phyloP scores from a whole-genome alignment of 2,888 invertebrate species.

The Parnassius smintheus region DNA sequence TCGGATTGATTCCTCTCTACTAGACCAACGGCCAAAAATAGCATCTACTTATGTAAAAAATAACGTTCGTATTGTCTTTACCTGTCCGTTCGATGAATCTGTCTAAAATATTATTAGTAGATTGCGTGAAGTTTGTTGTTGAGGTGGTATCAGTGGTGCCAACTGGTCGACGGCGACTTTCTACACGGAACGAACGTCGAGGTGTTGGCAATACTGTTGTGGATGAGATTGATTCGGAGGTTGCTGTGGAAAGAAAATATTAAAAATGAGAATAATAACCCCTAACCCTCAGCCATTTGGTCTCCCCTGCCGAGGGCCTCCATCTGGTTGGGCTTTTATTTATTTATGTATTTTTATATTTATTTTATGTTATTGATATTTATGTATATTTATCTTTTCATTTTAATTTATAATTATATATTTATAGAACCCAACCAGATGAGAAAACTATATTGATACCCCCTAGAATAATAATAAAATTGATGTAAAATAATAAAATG shows the following conservation, averaged over 20 bases:
- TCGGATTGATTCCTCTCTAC: too few species aligned
- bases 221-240: constrained; percentile 31
- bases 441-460: background rate
- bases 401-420: too few species aligned
- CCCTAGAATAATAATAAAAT: background rate
- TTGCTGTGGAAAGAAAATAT: constrained; percentile 31
- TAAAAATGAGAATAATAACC: background rate
- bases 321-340: too few species aligned
- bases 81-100: constrained; percentile 57
- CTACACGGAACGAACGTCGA: constrained; percentile 60
- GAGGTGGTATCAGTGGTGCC: constrained; percentile 32
- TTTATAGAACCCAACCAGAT: too few species aligned
- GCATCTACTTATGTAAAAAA: too few species aligned
- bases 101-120: constrained; percentile 41
- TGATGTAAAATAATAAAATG: too few species aligned
- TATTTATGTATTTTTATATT: too few species aligned
- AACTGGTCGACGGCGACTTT: constrained; percentile 53
- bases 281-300: too few species aligned
- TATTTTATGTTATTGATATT: too few species aligned
- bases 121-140: constrained; percentile 33
- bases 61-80: constrained; percentile 39
- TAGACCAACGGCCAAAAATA: too few species aligned
- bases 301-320: too few species aligned
- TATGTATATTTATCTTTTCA: too few species aligned
- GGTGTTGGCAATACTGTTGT: constrained; percentile 35